These are phyloP conservation scores for Thaleichthys pacificus DNA, from an alignment of 2,797 vertebrate genomes.

Conservation along the genomic window DNA sequence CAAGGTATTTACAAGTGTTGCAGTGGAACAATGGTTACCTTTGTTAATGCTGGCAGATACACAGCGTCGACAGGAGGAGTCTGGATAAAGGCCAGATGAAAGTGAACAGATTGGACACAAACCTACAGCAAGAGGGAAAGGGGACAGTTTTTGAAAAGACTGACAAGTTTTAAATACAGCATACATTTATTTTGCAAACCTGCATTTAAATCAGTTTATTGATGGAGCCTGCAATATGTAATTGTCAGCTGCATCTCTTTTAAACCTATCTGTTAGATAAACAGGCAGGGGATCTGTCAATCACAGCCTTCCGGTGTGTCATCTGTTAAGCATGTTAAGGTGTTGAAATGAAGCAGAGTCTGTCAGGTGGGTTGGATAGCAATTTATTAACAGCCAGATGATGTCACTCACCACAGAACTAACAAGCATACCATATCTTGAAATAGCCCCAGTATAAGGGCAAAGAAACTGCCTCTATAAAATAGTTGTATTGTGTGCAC, in stretches of 20 bases:
- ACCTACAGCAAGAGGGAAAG: neutral
- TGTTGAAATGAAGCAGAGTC: neutral
- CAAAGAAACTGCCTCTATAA: neutral
- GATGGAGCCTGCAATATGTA: neutral
- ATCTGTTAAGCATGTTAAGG: neutral
- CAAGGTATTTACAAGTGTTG: conserved; percentile 46
- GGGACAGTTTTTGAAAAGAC: neutral
- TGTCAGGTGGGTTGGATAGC: conserved; percentile 2
- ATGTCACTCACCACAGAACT: neutral
- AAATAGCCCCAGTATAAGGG: neutral
- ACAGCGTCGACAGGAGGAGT: conserved; percentile 31
- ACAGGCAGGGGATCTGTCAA: neutral
- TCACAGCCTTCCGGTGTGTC: neutral
- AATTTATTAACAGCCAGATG: neutral
- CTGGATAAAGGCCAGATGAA: conserved; percentile 31
- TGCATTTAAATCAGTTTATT: neutral
- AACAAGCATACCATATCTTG: neutral
- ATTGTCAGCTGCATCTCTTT: neutral
- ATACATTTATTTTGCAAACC: too few species aligned
- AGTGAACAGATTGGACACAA: conserved; percentile 31
- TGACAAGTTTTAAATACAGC: too few species aligned
- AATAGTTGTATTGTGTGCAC: neutral
- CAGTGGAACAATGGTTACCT: conserved; percentile 52
- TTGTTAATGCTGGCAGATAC: conserved; percentile 50
- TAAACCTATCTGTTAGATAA: neutral